Evolutionary conservation across 1,140 invertebrate genomes (phyloP).

Genomic region (Ladona fulva): DNA sequence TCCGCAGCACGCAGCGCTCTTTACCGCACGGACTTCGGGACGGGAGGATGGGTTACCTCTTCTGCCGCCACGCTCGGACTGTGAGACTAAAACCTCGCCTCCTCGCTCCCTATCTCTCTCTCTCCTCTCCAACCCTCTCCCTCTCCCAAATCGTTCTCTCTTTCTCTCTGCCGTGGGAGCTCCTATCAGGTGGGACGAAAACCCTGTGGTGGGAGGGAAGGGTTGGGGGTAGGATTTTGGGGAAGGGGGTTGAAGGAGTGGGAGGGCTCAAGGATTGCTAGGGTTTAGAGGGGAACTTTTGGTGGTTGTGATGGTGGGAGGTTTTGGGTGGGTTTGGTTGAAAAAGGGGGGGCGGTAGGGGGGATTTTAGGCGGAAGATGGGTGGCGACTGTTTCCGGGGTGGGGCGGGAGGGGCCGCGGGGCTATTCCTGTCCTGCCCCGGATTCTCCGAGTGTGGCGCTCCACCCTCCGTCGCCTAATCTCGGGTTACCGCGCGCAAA

Average conservation of each 20-base stretch:
- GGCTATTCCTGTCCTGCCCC: not conserved
- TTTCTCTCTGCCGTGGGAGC: not conserved
- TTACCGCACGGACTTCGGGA: conserved; percentile 14
- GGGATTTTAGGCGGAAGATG: not conserved
- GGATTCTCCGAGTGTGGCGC: not conserved
- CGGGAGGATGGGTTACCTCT: conserved; percentile 7
- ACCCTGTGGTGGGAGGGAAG: not conserved
- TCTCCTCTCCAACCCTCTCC: not conserved
- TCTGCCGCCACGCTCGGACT: not conserved
- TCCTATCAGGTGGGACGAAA: not conserved
- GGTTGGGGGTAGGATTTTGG: not conserved
- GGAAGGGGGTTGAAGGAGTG: not conserved
- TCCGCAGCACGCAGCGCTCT: not conserved
- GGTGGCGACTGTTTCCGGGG: not conserved
- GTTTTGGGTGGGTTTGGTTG: not conserved
- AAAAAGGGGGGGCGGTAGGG: not conserved
- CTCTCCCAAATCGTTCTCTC: not conserved
- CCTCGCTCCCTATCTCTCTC: not conserved
- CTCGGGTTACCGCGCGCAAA: conserved; percentile 17
- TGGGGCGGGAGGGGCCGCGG: not conserved
- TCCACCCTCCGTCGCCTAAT: not conserved
- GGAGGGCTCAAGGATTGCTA: not conserved
- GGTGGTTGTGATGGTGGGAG: not conserved
- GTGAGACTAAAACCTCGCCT: not conserved
- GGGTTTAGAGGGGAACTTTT: not conserved